phyloP scores from a whole-genome alignment of 2,797 vertebrate species.

The Squalus acanthias region DNA sequence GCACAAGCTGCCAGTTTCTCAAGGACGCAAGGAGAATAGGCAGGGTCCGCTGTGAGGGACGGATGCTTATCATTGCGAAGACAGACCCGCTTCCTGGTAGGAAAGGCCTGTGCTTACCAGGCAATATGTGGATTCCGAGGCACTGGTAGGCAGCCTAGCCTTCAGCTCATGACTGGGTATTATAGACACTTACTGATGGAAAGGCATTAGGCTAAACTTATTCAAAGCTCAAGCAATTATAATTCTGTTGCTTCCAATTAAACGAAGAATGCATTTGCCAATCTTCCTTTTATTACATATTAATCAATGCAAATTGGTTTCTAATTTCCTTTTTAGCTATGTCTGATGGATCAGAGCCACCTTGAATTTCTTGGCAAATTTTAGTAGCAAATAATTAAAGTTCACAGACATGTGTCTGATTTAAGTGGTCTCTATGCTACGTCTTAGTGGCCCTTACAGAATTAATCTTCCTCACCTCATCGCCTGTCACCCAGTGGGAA shows the following conservation, averaged over 20 bases:
- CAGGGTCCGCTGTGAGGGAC: background rate
- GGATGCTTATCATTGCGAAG: background rate
- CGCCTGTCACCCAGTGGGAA: background rate
- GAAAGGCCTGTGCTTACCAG: background rate
- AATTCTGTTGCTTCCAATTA: constrained; percentile 27
- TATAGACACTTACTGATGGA: background rate
- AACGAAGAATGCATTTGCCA: constrained; percentile 27
- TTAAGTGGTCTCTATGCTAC: background rate
- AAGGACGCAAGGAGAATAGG: background rate
- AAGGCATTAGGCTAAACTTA: constrained; percentile 24
- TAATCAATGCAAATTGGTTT: constrained; percentile 31
- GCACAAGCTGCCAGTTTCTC: background rate
- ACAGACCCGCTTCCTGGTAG: background rate
- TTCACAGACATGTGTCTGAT: background rate
- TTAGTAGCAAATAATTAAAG: constrained; percentile 19
- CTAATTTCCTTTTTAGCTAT: constrained; percentile 26
- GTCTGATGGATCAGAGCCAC: background rate
- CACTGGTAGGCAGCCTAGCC: background rate
- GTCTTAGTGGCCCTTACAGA: background rate
- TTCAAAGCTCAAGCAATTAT: constrained; percentile 32
- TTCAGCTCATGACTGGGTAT: background rate
- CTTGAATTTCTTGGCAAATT: constrained; percentile 14
- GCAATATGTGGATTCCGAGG: background rate
- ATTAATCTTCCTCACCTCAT: background rate
- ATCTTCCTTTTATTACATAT: constrained; percentile 33